phyloP scores from a whole-genome alignment of 1,140 invertebrate genomes.

The Drosophila mojavensis region DNA sequence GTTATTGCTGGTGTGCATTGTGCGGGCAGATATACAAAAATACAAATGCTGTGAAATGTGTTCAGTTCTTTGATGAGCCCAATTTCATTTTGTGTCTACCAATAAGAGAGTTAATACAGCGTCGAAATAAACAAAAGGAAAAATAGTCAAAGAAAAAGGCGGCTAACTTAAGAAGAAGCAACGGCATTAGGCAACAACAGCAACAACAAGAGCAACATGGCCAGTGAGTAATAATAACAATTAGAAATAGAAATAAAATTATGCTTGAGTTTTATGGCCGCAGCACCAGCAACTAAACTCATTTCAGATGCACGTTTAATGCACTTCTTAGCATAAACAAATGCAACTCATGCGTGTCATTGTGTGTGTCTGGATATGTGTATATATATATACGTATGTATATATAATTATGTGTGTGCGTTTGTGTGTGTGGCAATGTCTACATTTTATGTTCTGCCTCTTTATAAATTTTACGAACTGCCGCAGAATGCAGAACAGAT shows the following conservation, averaged over 20 bases:
- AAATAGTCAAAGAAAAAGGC: conserved; percentile 19
- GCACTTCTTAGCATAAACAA: conserved; percentile 66
- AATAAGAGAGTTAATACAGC: conserved; percentile 62
- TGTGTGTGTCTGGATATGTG: conserved; percentile 31
- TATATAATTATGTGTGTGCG: not conserved
- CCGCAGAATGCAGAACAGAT: conserved; percentile 50
- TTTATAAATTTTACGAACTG: conserved; percentile 60
- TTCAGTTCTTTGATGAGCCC: conserved; percentile 52
- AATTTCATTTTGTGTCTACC: conserved; percentile 34
- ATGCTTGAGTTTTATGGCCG: conserved; percentile 27
- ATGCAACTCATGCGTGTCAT: conserved; percentile 69
- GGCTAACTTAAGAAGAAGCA: conserved; percentile 38
- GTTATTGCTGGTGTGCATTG: not conserved
- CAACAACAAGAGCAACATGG: conserved; percentile 66
- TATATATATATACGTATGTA: too few species aligned
- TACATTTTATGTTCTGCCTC: conserved; percentile 48
- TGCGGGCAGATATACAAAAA: conserved; percentile 9
- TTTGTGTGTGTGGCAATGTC: conserved; percentile 36
- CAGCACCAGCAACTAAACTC: conserved; percentile 12
- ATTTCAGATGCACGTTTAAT: conserved; percentile 40
- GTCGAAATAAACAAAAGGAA: conserved; percentile 37
- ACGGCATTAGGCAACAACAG: conserved; percentile 28
- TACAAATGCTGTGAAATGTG: conserved; percentile 66
- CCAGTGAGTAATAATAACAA: conserved; percentile 74
- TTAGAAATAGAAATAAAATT: conserved; percentile 30